Evolutionary conservation across 2,888 invertebrate genomes (phyloP).

Genomic region (Dorcus parallelipipedus): DNA sequence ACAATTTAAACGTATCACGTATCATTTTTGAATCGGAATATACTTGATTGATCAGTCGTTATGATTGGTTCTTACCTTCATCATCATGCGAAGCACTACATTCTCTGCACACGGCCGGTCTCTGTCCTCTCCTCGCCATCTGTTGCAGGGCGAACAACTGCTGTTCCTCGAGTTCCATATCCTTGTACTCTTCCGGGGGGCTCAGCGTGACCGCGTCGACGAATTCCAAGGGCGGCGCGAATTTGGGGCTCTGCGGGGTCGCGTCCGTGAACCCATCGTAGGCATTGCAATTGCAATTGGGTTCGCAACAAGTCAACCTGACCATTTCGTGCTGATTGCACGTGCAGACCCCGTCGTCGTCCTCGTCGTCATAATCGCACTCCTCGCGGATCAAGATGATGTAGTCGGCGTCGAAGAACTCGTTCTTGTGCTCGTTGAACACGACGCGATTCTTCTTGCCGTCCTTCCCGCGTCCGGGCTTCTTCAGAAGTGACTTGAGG

Average conservation of each 20-base stretch:
- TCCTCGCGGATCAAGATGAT: constrained; percentile 88
- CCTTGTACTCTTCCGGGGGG: constrained; percentile 90
- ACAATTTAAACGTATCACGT: no score
- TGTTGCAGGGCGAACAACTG: constrained; percentile 57
- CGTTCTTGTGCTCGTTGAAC: constrained; percentile 85
- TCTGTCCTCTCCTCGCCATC: constrained; percentile 32
- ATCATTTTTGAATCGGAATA: no score
- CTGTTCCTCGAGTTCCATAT: constrained; percentile 66
- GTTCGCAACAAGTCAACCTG: constrained; percentile 62
- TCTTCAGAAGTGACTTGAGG: constrained; percentile 73
- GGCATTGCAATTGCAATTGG: constrained; percentile 56
- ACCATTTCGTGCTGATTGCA: constrained; percentile 67
- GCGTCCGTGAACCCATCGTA: constrained; percentile 41
- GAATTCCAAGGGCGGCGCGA: constrained; percentile 67
- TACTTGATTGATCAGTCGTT: no score
- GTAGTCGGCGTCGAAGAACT: constrained; percentile 90
- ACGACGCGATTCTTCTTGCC: constrained; percentile 63
- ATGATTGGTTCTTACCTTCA: constrained; percentile 31
- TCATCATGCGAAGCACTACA: constrained; percentile 47
- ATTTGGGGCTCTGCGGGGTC: constrained; percentile 56
- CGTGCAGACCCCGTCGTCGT: constrained; percentile 67
- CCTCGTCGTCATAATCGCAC: constrained; percentile 79
- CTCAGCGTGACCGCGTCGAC: constrained; percentile 81
- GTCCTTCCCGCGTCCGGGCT: constrained; percentile 59
- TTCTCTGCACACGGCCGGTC: constrained; percentile 45